These are phyloP conservation scores for Carduelis carduelis DNA, from an alignment of 2,797 vertebrate species.

Conservation along the genomic window DNA sequence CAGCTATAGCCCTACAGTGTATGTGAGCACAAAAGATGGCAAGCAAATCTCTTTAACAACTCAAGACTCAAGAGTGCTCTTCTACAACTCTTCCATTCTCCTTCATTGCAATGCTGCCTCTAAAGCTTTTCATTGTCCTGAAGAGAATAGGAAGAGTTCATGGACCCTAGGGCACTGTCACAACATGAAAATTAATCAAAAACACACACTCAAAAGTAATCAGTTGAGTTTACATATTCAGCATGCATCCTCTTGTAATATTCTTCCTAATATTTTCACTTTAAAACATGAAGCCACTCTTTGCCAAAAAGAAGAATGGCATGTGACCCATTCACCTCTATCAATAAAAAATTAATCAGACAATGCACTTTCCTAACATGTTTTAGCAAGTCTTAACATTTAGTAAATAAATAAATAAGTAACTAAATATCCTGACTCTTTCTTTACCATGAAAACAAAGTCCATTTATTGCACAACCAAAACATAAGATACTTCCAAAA, in stretches of 20 bases:
- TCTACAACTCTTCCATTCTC: neutral
- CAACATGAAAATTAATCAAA: neutral
- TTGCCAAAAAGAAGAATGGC: neutral
- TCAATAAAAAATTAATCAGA: neutral
- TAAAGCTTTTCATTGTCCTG: neutral
- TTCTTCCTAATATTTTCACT: neutral
- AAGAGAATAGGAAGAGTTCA: neutral
- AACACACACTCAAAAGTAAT: neutral
- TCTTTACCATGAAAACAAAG: neutral
- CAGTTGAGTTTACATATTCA: neutral
- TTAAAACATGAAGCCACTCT: neutral
- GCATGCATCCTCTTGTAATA: neutral
- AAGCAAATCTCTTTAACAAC: neutral
- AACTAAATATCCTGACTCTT: neutral
- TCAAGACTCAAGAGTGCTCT: neutral
- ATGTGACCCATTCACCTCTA: neutral
- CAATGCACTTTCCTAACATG: neutral
- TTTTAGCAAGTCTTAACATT: neutral
- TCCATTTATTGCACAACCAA: neutral
- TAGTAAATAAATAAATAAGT: neutral
- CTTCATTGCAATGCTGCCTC: neutral
- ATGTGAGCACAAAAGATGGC: neutral
- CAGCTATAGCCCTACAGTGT: neutral
- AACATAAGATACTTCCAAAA: neutral
- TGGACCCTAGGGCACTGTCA: neutral